Evolutionary conservation across 2,888 invertebrate species (phyloP).

Genomic region (Hirtodrosophila cameraria): DNA sequence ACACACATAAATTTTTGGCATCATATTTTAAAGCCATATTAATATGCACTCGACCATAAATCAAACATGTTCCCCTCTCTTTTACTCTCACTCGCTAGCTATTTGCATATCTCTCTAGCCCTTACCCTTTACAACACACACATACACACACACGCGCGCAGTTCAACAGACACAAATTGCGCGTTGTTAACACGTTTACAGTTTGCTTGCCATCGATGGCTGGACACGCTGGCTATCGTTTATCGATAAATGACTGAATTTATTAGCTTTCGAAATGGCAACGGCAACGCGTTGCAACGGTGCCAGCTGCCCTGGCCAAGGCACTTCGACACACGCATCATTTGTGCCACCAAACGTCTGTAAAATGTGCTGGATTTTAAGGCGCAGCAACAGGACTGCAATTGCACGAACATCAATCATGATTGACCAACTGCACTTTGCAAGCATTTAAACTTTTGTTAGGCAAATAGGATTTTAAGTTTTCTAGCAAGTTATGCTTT

Average conservation of each 20-base stretch:
- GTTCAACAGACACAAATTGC: constrained; percentile 50
- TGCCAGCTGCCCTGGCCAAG: constrained; percentile 38
- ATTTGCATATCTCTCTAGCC: not conserved
- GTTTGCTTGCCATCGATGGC: constrained; percentile 59
- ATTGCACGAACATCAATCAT: constrained; percentile 14
- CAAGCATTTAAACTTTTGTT: too few species aligned
- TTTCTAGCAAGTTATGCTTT: too few species aligned
- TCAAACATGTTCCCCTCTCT: constrained; percentile 41
- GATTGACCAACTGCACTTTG: too few species aligned
- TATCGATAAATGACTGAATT: constrained; percentile 69
- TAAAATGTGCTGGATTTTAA: constrained; percentile 8
- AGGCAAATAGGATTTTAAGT: too few species aligned
- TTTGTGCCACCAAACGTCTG: constrained; percentile 4
- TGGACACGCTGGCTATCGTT: constrained; percentile 48
- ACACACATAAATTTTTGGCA: constrained; percentile 74
- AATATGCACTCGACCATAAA: constrained; percentile 75
- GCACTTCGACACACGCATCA: not conserved
- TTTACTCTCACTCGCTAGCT: constrained; percentile 1
- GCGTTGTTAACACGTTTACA: constrained; percentile 77
- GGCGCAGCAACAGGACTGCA: constrained; percentile 5
- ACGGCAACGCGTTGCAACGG: too few species aligned
- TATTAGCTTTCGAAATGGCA: constrained; percentile 60
- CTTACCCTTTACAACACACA: constrained; percentile 13
- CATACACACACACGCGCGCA: not conserved
- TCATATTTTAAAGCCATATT: constrained; percentile 79